Evolutionary conservation across 1,140 invertebrate species (phyloP), one percentile per base, ranked within the genome.

Genomic region (Heliconius hermathena): DNA sequence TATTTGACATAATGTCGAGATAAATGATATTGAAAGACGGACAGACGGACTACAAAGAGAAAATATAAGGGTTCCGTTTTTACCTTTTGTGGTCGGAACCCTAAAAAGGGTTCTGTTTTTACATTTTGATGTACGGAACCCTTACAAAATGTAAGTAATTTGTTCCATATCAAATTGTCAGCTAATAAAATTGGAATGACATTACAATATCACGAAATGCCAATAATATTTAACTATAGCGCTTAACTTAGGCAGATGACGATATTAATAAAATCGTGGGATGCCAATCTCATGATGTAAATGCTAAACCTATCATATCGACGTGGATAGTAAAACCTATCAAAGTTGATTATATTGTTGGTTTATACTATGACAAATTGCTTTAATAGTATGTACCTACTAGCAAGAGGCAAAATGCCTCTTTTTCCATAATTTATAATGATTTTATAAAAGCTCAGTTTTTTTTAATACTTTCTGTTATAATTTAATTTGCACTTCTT

Each of bases 211-310:
- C 71, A 79, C 78, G 77, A 74, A 66, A 82, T 76, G 18, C 66
- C 57, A 71, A 77, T 77, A 71, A 60, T 77, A 60, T 77, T 77
- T 77, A 75, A 81, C 78, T 78, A 72, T 66, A 57, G 73, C 29
- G 26, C 70, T 36, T 36, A 18, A 38, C 33, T 38, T 29, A n/a
- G 66, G 73, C 74, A 66, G 76, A 71, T 72, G 76, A 78, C 75
- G 22, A 73, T 52, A 52, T 77, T 78, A 81, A 81, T 75, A 77
- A 66, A 73, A 81, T 78, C 66, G 73, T 71, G 76, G 54, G 71
- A 81, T 81, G 76, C 46, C 57, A 60, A 81, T 78, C 60, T 38
- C n/a, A 11, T 74, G 80, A 49, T 81, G 71, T 66, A 49, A 73
- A 80, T 71, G 66, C 41, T 5, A n/a, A 57, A 71, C 22, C 38